Evolutionary conservation across 2,888 invertebrate genomes (phyloP).

Genomic region (Exephanes ischioxanthus): DNA sequence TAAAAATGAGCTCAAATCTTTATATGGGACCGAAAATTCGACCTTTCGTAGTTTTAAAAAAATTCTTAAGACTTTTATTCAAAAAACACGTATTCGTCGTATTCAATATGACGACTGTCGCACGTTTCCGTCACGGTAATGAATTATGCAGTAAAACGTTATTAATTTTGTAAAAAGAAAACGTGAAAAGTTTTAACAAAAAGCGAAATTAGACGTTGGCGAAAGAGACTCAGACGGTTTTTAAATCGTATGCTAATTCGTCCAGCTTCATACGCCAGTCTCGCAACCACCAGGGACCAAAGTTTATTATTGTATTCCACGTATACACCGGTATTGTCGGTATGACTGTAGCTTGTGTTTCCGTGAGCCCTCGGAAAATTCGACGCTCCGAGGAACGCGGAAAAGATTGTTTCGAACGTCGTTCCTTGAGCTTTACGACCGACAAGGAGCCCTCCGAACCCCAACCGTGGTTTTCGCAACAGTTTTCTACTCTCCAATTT

Average conservation of each 20-base stretch:
- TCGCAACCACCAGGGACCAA: constrained; percentile 24
- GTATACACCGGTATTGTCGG: neutral
- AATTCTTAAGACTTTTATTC: neutral
- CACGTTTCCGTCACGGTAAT: constrained; percentile 42
- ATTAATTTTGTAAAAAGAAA: constrained; percentile 21
- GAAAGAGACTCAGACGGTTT: constrained; percentile 47
- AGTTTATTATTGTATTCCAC: constrained; percentile 39
- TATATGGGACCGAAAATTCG: neutral
- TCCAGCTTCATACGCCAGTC: constrained; percentile 29
- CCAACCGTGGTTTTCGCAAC: neutral
- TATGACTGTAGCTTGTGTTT: constrained; percentile 9
- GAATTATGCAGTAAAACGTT: constrained; percentile 53
- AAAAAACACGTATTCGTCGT: constrained; percentile 25
- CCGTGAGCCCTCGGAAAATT: constrained; percentile 27
- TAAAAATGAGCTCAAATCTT: neutral
- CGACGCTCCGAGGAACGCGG: constrained; percentile 19
- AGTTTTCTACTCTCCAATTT: neutral
- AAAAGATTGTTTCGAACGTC: constrained; percentile 42
- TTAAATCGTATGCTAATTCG: constrained; percentile 60
- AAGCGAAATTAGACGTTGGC: constrained; percentile 20
- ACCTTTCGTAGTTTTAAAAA: neutral
- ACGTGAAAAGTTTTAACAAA: constrained; percentile 10
- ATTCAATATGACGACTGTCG: constrained; percentile 31
- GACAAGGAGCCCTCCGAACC: constrained; percentile 26
- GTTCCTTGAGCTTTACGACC: constrained; percentile 45